Evolutionary conservation across 2,113 vertebrate species (phyloP).

Genomic region (Gavia stellata): DNA sequence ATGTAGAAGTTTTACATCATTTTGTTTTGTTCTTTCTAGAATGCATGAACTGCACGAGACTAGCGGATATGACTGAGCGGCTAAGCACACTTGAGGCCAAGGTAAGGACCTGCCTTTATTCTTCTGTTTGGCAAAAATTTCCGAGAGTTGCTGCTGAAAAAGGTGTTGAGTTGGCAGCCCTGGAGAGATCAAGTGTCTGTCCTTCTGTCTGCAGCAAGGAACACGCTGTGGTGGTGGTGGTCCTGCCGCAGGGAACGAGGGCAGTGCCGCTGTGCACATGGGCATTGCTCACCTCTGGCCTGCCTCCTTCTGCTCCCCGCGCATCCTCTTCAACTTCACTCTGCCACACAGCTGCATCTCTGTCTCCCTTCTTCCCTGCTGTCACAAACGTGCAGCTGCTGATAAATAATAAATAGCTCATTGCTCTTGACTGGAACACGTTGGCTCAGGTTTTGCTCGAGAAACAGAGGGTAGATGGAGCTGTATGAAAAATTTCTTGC

Average conservation of each 20-base stretch:
- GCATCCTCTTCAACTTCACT: not conserved
- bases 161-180: not conserved
- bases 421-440: not conserved
- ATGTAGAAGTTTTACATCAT: not conserved
- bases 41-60: conserved; percentile 91
- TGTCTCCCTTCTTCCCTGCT: not conserved
- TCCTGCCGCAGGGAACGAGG: not conserved
- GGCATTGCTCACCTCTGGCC: not conserved
- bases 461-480: not conserved
- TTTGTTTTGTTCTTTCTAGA: conserved; percentile 70
- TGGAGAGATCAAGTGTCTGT: not conserved
- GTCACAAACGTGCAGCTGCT: not conserved
- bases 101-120: conserved; percentile 67
- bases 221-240: accelerated
- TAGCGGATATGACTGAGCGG: conserved; percentile 82
- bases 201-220: not conserved
- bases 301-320: not conserved
- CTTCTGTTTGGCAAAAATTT: not conserved
- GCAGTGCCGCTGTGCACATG: accelerated
- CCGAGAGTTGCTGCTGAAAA: not conserved
- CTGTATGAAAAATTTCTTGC: not conserved
- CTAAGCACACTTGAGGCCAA: conserved; percentile 85
- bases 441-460: not conserved
- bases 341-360: not conserved
- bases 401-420: not conserved